Conservation (phyloP, 2,797 vertebrate species). For the Sphaeramia orbicularis region DNA sequence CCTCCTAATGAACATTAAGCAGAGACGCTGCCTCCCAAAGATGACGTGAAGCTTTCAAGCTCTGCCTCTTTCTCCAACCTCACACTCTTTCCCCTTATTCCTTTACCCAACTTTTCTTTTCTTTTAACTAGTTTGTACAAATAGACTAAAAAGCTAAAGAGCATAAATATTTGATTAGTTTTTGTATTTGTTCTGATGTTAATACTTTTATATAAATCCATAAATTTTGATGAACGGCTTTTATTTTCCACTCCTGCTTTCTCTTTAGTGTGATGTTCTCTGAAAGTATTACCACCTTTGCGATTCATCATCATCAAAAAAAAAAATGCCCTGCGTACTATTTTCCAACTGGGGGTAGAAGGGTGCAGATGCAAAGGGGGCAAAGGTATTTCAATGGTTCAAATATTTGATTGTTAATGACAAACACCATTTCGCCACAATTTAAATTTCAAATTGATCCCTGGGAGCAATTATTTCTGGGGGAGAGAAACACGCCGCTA, state of each 20-base stretch:
- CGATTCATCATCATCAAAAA: slow-evolving; percentile 63
- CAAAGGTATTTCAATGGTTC: slow-evolving; percentile 80
- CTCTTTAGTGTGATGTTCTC: slow-evolving; percentile 39
- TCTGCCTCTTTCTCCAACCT: slow-evolving; percentile 20
- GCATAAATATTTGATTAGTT: slow-evolving; percentile 10
- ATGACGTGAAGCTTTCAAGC: slow-evolving; percentile 53
- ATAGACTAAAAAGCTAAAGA: slow-evolving; percentile 5
- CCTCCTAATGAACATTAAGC: slow-evolving; percentile 77
- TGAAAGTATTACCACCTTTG: slow-evolving; percentile 45
- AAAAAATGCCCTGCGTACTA: slow-evolving; percentile 33
- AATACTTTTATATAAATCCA: slow-evolving; percentile 29
- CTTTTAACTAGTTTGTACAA: neutral
- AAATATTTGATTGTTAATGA: slow-evolving; percentile 89
- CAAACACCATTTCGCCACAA: slow-evolving; percentile 84
- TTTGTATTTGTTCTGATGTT: slow-evolving; percentile 43
- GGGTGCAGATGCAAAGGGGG: slow-evolving; percentile 39
- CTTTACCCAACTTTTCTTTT: slow-evolving; percentile 11
- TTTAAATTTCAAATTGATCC: slow-evolving; percentile 88
- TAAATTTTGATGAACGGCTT: slow-evolving; percentile 36
- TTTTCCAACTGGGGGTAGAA: slow-evolving; percentile 35
- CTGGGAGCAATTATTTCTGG: slow-evolving; percentile 80
- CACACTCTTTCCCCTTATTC: neutral
- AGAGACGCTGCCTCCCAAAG: slow-evolving; percentile 64
- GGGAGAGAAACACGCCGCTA: slow-evolving; percentile 75
- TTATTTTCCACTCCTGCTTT: slow-evolving; percentile 30